These are phyloP conservation scores for Hydrocynus forskahlii DNA, from an alignment of 2,797 vertebrate species.

Conservation along the genomic window DNA sequence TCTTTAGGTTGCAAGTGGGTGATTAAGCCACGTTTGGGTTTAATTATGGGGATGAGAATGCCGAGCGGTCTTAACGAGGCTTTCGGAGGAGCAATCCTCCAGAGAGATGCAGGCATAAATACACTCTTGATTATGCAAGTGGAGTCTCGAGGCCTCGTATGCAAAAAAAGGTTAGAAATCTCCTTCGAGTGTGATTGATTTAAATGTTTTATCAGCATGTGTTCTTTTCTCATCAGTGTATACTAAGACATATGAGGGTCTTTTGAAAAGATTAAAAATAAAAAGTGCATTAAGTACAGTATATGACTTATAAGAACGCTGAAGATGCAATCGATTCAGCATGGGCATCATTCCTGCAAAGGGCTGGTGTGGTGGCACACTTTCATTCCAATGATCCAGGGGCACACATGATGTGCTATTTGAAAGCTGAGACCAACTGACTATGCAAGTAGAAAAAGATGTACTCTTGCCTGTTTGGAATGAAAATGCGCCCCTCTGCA, in stretches of 20 bases:
- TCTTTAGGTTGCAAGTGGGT: conserved; percentile 69
- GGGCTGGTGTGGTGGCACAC: too few species aligned
- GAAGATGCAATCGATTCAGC: too few species aligned
- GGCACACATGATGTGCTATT: too few species aligned
- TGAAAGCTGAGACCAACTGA: too few species aligned
- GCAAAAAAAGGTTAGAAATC: conserved; percentile 12
- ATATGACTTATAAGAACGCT: too few species aligned
- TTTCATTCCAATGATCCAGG: too few species aligned
- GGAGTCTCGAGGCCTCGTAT: not conserved
- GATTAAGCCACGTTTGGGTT: conserved; percentile 72
- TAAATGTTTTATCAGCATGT: conserved; percentile 21
- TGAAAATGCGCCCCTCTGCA: too few species aligned
- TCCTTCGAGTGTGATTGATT: conserved; percentile 21
- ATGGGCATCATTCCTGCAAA: too few species aligned
- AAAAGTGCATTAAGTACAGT: too few species aligned
- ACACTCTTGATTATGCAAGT: conserved; percentile 24
- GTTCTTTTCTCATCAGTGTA: not conserved
- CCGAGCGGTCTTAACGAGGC: conserved; percentile 30
- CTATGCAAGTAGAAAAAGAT: too few species aligned
- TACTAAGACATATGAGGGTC: not conserved
- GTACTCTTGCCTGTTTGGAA: too few species aligned
- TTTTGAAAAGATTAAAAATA: not conserved
- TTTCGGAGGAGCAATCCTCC: conserved; percentile 35
- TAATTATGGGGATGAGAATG: conserved; percentile 72
- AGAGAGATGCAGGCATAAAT: conserved; percentile 7